Evolutionary conservation across 2,113 vertebrate species (phyloP).

Genomic region (Corvus hawaiiensis): DNA sequence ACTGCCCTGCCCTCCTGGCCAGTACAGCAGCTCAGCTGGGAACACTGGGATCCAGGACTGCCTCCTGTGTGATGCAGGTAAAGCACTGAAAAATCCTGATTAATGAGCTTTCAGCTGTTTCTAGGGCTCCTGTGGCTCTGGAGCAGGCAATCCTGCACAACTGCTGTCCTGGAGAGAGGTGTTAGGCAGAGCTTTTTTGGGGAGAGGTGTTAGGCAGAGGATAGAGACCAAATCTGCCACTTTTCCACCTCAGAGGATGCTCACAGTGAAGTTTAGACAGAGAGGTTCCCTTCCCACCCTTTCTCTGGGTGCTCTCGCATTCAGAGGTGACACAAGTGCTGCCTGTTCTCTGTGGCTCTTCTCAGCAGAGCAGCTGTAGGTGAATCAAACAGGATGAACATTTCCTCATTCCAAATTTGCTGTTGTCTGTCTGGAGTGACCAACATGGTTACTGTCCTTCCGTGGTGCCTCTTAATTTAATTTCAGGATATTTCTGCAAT

Average conservation of each 20-base stretch:
- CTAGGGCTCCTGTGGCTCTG: neutral
- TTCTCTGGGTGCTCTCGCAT: neutral
- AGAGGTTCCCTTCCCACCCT: neutral
- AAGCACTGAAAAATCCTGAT: accelerated
- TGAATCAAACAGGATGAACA: neutral
- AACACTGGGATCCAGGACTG: slow-evolving; percentile 73
- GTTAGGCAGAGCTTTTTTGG: neutral
- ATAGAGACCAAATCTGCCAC: neutral
- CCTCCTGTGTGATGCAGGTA: slow-evolving; percentile 80
- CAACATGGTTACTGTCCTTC: neutral
- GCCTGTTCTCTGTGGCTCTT: neutral
- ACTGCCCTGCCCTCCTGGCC: slow-evolving; percentile 73
- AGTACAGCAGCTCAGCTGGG: slow-evolving; percentile 74
- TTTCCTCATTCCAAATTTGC: neutral
- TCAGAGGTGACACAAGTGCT: neutral
- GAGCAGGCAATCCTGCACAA: neutral
- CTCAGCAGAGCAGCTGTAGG: neutral
- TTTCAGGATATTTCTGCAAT: slow-evolving; percentile 81
- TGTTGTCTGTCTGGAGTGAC: neutral
- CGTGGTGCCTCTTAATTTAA: slow-evolving; percentile 60
- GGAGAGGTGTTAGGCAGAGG: neutral
- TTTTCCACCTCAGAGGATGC: neutral
- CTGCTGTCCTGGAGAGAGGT: neutral
- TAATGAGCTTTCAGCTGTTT: accelerated
- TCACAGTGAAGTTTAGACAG: neutral